Evolutionary conservation across 2,113 vertebrate genomes (phyloP), one percentile per base, ranked within the genome.

Genomic region (Synodontis membranacea): DNA sequence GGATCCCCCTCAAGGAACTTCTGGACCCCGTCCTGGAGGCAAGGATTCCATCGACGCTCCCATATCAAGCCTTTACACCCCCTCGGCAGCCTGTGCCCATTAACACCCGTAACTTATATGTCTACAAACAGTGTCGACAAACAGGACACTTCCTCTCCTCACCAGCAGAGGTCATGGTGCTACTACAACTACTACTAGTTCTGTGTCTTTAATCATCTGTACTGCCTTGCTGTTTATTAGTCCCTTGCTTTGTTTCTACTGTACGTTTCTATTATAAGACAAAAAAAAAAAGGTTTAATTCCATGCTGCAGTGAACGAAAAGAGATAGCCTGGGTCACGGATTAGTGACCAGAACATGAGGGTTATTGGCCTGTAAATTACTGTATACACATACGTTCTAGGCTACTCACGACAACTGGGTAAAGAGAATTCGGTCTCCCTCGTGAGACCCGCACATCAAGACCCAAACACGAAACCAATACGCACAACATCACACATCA

Each of bases 401-500:
- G 9, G 6, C 82, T 72, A 84, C 82, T 50, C 48, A 85, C 78
- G 72, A n/a, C 42, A 34, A 83, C 72, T 0, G 2, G 11, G 50
- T 80, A 37, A 56, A 80, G 52, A 56, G 52, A 6, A 23, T 56
- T 39, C 14, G 11, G 34, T 31, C 15, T 39, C 34, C 21, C 31
- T 80, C 14, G 39, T 54, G 21, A 66, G 0, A 82, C 28, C 11
- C 42, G 50, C 2, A 76, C 56, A 56, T 31, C 31, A 78, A 44
- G 60, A 46, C 0, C 0, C 83, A 88, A 25, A 88, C 81, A 87
- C 42, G 76, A 19, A 80, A 58, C 10, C 54, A 56, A 25, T 54
- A 64, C 31, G 21, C 44, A 80, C 42, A 19, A 52, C 17, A 11
- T 56, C 31, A 80, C 78, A 80, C 34, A 52, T 56, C 5, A 80